Conservation (phyloP, 2,113 vertebrate species). For the Pitta sordida region DNA sequence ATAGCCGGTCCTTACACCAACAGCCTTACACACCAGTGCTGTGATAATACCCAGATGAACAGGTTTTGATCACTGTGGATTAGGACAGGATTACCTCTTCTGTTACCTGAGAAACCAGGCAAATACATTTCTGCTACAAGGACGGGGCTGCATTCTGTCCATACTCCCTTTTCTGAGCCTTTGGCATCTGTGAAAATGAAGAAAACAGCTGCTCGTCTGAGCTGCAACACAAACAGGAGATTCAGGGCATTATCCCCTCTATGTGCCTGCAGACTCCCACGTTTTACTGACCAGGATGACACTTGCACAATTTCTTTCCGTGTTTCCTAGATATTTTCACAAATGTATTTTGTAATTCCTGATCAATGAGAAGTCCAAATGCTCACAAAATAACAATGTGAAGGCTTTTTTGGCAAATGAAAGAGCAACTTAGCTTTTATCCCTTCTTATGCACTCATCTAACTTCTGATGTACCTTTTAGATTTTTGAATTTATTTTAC, state of each 20-base stretch:
- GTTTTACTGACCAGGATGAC: background rate
- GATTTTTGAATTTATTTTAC: background rate
- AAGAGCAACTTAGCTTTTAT: background rate
- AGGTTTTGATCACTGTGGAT: background rate
- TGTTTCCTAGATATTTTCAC: slow-evolving; percentile 17
- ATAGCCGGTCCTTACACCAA: background rate
- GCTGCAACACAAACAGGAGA: slow-evolving; percentile 9
- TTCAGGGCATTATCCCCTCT: background rate
- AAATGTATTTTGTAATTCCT: slow-evolving; percentile 30
- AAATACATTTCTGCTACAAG: background rate
- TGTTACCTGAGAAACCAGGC: background rate
- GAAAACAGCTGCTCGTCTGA: slow-evolving; percentile 24
- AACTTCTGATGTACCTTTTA: background rate
- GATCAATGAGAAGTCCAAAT: background rate
- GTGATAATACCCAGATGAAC: background rate
- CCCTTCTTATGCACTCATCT: background rate
- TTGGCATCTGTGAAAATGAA: background rate
- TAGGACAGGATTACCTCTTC: background rate
- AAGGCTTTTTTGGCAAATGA: background rate
- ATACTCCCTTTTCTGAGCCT: background rate
- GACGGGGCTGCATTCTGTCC: background rate
- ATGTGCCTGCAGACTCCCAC: background rate
- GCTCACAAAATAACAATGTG: background rate
- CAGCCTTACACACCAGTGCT: background rate
- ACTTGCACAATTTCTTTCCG: slow-evolving; percentile 6